Evolutionary conservation across 2,113 vertebrate genomes (phyloP).

Genomic region (Cettia cetti): DNA sequence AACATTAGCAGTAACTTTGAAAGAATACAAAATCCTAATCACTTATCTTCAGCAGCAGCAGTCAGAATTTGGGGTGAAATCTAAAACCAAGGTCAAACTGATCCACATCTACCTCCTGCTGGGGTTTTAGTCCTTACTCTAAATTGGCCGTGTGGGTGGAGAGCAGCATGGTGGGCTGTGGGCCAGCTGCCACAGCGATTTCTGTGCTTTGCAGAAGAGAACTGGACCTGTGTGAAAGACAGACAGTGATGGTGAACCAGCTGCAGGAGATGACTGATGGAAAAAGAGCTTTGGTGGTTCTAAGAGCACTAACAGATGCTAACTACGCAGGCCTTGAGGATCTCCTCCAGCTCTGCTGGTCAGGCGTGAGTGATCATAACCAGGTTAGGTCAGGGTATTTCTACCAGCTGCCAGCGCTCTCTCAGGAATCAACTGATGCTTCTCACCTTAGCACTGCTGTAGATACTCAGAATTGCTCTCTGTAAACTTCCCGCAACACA

Average conservation of each 20-base stretch:
- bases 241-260: fast-evolving
- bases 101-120: background rate
- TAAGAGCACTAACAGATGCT: background rate
- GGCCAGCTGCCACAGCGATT: fast-evolving
- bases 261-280: background rate
- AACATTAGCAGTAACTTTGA: background rate
- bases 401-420: background rate
- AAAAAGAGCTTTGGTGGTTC: background rate
- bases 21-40: background rate
- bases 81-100: background rate
- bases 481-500: background rate
- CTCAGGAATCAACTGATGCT: background rate
- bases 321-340: background rate
- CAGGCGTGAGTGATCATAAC: fast-evolving
- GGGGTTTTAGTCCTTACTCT: background rate
- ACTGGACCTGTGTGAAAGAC: fast-evolving
- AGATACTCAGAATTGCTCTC: background rate
- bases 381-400: background rate
- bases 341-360: background rate
- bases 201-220: background rate
- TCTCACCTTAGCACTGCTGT: background rate
- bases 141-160: fast-evolving
- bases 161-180: background rate
- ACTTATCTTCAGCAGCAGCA: background rate
- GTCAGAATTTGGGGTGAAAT: background rate